phyloP scores from a whole-genome alignment of 2,797 vertebrate species.

The Gambusia yucatana region DNA sequence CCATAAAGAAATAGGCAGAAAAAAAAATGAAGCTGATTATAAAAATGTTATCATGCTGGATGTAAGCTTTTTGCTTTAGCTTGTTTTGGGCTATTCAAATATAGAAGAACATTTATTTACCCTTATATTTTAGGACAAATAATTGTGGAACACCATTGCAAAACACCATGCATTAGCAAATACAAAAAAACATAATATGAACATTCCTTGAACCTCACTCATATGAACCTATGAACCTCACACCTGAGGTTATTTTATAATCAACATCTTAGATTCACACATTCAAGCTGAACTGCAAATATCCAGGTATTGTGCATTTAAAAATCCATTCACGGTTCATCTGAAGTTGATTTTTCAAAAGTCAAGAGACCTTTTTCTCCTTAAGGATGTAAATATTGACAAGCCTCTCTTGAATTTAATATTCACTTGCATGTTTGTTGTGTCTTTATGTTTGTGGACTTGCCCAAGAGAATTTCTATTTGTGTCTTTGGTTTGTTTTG shows the following conservation, averaged over 20 bases:
- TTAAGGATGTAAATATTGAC: constrained; percentile 19
- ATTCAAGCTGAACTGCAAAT: not conserved
- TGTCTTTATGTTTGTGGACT: constrained; percentile 5
- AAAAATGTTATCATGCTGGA: not conserved
- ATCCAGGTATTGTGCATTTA: not conserved
- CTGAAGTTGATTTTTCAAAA: constrained; percentile 6
- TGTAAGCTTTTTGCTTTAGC: not conserved
- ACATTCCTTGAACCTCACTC: not conserved
- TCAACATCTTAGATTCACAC: not conserved
- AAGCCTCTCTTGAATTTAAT: constrained; percentile 13
- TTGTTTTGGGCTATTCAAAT: not conserved
- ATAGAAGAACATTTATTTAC: not conserved
- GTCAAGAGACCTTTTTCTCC: not conserved
- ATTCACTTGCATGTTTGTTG: constrained; percentile 21
- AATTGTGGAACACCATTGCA: not conserved
- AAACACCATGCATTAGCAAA: not conserved
- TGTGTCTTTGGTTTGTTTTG: constrained; percentile 1
- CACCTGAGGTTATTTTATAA: not conserved
- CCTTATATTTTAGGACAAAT: not conserved
- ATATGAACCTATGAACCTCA: too few species aligned
- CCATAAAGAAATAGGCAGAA: not conserved
- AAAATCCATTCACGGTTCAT: not conserved
- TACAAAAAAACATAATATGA: not conserved
- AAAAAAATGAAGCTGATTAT: not conserved
- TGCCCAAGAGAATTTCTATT: constrained; percentile 16